Evolutionary conservation across 2,888 invertebrate genomes (phyloP).

Genomic region (Capitulum mitella): DNA sequence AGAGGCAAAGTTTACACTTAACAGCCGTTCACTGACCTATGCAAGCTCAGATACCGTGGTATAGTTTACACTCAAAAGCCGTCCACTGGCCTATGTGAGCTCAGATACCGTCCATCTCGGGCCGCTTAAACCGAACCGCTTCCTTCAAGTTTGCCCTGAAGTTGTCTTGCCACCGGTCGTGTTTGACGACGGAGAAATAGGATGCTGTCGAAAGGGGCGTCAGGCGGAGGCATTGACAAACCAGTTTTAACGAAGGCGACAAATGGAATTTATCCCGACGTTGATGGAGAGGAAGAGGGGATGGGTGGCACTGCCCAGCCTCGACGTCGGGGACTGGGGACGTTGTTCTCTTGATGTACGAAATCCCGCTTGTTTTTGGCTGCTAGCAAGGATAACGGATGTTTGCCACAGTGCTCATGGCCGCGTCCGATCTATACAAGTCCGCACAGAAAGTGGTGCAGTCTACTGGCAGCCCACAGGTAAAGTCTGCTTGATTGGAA

Average conservation of each 20-base stretch:
- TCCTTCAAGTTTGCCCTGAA: not conserved
- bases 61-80: not conserved
- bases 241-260: not conserved
- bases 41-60: too few relatives aligned
- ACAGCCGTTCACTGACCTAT: too few relatives aligned
- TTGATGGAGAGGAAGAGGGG: not conserved
- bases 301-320: not conserved
- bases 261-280: not conserved
- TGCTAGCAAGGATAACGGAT: not conserved
- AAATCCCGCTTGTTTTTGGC: not conserved
- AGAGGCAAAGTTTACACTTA: too few relatives aligned
- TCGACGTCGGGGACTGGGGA: not conserved
- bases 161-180: not conserved
- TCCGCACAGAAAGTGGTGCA: not conserved
- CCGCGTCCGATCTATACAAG: not conserved
- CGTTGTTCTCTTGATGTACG: not conserved
- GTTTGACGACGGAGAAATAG: not conserved
- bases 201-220: not conserved
- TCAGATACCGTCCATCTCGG: not conserved
- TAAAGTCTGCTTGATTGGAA: not conserved
- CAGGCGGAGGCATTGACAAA: not conserved
- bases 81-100: not conserved
- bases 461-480: not conserved
- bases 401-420: not conserved
- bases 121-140: not conserved